A percentile compares a stretch with the other conserved stretches of the same genome.
Evolutionary conservation across 2,113 vertebrate genomes (phyloP).

Genomic region (Haemorhous mexicanus): DNA sequence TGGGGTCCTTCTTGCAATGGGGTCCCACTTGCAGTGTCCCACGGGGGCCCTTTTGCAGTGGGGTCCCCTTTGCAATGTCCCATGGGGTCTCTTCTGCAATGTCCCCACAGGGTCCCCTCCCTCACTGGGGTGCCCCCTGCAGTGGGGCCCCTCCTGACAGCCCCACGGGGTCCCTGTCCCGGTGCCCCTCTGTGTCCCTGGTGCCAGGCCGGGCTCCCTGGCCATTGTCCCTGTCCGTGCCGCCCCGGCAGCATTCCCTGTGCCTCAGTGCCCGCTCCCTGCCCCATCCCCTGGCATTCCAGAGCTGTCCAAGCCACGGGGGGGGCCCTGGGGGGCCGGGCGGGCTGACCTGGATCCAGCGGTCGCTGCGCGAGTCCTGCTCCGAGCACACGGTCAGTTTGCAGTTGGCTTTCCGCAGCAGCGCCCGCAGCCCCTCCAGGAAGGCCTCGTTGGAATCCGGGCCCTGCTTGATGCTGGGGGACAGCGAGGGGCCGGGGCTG

Average conservation of each 20-base stretch:
- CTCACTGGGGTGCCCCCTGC: background rate
- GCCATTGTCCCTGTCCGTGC: background rate
- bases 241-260: background rate
- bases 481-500: accelerated
- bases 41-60: background rate
- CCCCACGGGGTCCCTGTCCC: background rate
- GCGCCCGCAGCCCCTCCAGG: conserved; percentile 72
- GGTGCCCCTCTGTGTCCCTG: background rate
- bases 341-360: conserved; percentile 90
- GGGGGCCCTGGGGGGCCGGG: background rate
- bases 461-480: conserved; percentile 64
- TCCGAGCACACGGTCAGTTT: conserved; percentile 75
- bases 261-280: accelerated
- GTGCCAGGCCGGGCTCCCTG: background rate
- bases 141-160: background rate
- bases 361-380: conserved; percentile 80
- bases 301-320: background rate
- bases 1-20: background rate
- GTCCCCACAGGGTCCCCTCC: background rate
- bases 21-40: background rate
- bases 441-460: conserved; percentile 72
- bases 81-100: too few species aligned
- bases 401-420: conserved; percentile 68
- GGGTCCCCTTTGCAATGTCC: background rate
- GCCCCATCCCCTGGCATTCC: background rate